Evolutionary conservation across 2,888 invertebrate genomes (phyloP).

Genomic region (Labia minor): DNA sequence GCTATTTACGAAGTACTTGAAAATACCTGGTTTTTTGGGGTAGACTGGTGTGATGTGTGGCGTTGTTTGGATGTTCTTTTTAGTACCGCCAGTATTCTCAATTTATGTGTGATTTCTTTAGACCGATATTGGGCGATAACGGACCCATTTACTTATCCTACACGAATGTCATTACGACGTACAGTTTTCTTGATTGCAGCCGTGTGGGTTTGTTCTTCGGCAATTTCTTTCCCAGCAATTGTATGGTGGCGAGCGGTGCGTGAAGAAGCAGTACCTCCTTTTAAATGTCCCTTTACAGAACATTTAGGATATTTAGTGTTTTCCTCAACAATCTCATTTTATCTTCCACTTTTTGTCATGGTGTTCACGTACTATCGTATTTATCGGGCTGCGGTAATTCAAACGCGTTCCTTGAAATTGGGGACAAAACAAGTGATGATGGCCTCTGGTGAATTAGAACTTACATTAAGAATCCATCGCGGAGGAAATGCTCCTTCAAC

Average conservation of each 20-base stretch:
- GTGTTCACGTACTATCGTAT: constrained; percentile 96
- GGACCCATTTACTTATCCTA: constrained; percentile 95
- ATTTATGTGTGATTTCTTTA: constrained; percentile 90
- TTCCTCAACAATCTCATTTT: constrained; percentile 96
- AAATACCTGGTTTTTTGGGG: constrained; percentile 88
- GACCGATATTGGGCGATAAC: constrained; percentile 99
- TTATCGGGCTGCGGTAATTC: constrained; percentile 85
- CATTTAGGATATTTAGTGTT: constrained; percentile 92
- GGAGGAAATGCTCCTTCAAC: constrained; percentile 52
- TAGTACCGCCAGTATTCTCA: constrained; percentile 93
- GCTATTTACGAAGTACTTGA: constrained; percentile 80
- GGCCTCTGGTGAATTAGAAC: constrained; percentile 72
- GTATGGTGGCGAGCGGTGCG: constrained; percentile 89
- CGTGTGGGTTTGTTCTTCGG: constrained; percentile 93
- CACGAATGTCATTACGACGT: constrained; percentile 79
- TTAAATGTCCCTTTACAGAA: constrained; percentile 92
- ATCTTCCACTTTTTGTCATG: constrained; percentile 92
- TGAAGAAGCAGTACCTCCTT: constrained; percentile 64
- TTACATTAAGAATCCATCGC: constrained; percentile 85
- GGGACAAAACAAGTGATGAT: constrained; percentile 85
- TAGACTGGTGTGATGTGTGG: constrained; percentile 96
- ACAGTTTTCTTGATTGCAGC: constrained; percentile 81
- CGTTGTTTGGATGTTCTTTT: constrained; percentile 92
- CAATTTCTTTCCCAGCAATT: constrained; percentile 97
- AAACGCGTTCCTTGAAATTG: constrained; percentile 78